Conservation (phyloP, 2,888 invertebrate genomes). For the Agrenia bidenticulata region DNA sequence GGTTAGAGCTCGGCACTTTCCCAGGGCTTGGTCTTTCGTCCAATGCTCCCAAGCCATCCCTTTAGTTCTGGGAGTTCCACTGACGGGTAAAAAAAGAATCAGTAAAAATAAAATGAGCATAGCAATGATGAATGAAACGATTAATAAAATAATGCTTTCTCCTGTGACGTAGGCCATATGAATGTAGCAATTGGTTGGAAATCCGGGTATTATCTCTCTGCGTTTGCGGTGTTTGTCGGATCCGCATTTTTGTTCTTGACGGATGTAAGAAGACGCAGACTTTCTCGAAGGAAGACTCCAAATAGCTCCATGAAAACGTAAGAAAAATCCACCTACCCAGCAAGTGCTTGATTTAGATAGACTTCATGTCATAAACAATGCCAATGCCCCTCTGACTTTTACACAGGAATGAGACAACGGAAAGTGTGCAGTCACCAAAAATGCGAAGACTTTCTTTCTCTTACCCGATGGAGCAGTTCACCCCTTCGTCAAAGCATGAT, state of each 20-base stretch:
- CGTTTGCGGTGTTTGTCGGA: conserved; percentile 73
- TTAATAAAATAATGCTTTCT: neutral
- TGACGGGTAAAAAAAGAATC: too few relatives aligned
- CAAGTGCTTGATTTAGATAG: neutral
- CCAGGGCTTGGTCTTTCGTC: conserved; percentile 84
- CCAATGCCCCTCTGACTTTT: conserved; percentile 8
- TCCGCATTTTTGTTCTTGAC: conserved; percentile 77
- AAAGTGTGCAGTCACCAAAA: conserved; percentile 62
- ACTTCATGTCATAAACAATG: conserved; percentile 8
- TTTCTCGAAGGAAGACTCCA: conserved; percentile 49
- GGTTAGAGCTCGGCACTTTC: conserved; percentile 80
- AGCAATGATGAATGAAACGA: neutral
- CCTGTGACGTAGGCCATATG: conserved; percentile 67
- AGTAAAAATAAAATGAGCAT: neutral
- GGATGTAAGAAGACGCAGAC: conserved; percentile 70
- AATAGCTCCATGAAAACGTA: conserved; percentile 53
- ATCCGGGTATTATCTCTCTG: conserved; percentile 80
- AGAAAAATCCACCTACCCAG: neutral
- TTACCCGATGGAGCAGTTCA: conserved; percentile 47
- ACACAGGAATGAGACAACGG: conserved; percentile 54
- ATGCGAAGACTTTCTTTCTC: conserved; percentile 57
- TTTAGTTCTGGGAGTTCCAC: conserved; percentile 76
- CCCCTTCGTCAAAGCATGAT: conserved; percentile 45
- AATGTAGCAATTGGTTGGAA: conserved; percentile 75
- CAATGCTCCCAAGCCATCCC: conserved; percentile 85